phyloP scores from a whole-genome alignment of 1,140 invertebrate genomes.

The Nephila pilipes region DNA sequence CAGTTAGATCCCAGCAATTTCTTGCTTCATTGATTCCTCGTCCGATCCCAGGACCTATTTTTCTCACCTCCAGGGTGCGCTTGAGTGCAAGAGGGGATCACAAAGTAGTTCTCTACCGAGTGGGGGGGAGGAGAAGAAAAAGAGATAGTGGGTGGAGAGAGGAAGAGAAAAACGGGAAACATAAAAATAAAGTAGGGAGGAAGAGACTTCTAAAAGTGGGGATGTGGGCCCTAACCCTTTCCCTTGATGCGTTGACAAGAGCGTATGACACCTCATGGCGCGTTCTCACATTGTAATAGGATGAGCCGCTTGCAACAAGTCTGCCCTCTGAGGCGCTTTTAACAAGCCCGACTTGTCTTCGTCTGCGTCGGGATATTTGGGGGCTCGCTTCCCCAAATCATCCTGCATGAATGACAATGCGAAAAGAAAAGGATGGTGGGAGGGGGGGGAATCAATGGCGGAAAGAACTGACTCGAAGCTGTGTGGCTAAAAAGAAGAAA shows the following conservation, averaged over 20 bases:
- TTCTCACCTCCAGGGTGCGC: constrained; percentile 27
- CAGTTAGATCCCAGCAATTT: constrained; percentile 71
- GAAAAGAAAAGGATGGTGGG: no score
- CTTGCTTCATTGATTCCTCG: constrained; percentile 72
- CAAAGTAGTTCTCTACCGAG: not conserved
- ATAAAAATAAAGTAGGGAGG: constrained; percentile 40
- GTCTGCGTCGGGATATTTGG: constrained; percentile 1
- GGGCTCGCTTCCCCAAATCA: not conserved
- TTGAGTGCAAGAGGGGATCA: constrained; percentile 18
- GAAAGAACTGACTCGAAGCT: not conserved
- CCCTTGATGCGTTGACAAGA: constrained; percentile 49
- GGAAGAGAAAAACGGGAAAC: constrained; percentile 9
- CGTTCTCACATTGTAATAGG: constrained; percentile 57
- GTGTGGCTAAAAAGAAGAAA: not conserved
- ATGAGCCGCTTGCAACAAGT: constrained; percentile 47
- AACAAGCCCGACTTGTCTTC: constrained; percentile 28
- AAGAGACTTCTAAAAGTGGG: not conserved
- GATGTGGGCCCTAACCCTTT: constrained; percentile 32
- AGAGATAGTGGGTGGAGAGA: not conserved
- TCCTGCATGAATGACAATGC: constrained; percentile 13
- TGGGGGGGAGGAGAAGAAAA: not conserved
- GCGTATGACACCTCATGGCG: constrained; percentile 43
- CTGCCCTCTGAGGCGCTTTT: constrained; percentile 39
- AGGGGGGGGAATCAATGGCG: not conserved
- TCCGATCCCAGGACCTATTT: constrained; percentile 14